Evolutionary conservation across 2,797 vertebrate species (phyloP).

Genomic region (Lutjanus argentimaculatus): DNA sequence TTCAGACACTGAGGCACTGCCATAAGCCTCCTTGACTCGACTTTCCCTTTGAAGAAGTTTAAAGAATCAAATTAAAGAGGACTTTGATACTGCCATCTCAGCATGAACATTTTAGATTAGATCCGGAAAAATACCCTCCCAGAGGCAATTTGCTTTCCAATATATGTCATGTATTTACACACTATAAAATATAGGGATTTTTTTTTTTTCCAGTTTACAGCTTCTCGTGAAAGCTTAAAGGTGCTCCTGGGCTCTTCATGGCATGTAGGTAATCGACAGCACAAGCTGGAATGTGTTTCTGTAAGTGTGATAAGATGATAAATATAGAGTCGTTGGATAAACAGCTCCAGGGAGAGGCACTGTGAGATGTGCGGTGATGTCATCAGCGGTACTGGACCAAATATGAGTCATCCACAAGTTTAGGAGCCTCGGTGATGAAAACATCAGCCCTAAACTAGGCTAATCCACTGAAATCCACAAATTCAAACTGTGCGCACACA

Average conservation of each 20-base stretch:
- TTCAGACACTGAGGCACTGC: slow-evolving; percentile 38
- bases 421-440: slow-evolving; percentile 61
- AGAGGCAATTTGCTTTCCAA: slow-evolving; percentile 52
- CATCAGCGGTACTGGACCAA: slow-evolving; percentile 59
- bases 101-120: slow-evolving; percentile 67
- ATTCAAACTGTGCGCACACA: slow-evolving; percentile 33
- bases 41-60: slow-evolving; percentile 74
- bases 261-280: slow-evolving; percentile 56
- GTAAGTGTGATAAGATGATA: slow-evolving; percentile 63
- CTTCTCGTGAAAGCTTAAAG: slow-evolving; percentile 18
- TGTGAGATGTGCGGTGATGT: slow-evolving; percentile 70
- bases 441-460: slow-evolving; percentile 66
- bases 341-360: slow-evolving; percentile 64
- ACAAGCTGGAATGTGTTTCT: slow-evolving; percentile 45
- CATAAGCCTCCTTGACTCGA: slow-evolving; percentile 47
- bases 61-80: slow-evolving; percentile 63
- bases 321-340: slow-evolving; percentile 73
- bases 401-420: slow-evolving; percentile 76
- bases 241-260: slow-evolving; percentile 44
- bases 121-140: slow-evolving; percentile 60
- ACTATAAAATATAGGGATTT: slow-evolving; percentile 30
- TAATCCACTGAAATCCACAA: slow-evolving; percentile 72
- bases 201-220: slow-evolving; percentile 38
- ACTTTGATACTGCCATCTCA: slow-evolving; percentile 71
- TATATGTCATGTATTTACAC: slow-evolving; percentile 55